phyloP scores from a whole-genome alignment of 2,113 vertebrate species.

The Phylloscopus trochilus region DNA sequence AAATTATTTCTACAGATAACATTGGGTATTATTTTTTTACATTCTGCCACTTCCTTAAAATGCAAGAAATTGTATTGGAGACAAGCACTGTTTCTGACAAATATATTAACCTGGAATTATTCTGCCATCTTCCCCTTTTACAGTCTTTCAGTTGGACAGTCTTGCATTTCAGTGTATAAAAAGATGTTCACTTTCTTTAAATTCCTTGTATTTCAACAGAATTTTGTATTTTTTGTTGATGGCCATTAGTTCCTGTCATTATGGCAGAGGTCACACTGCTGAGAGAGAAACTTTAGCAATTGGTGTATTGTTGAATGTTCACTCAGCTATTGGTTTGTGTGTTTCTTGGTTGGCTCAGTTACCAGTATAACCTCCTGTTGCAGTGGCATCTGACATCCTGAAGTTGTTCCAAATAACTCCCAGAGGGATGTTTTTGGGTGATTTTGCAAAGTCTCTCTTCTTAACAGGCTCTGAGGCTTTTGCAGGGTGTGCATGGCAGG shows the following conservation, averaged over 20 bases:
- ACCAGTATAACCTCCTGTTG: too few species aligned
- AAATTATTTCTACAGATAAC: not conserved
- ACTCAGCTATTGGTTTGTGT: not conserved
- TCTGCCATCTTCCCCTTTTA: not conserved
- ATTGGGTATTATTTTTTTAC: not conserved
- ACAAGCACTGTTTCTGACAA: not conserved
- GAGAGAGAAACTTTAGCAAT: not conserved
- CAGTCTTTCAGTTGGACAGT: not conserved
- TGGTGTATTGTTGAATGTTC: not conserved
- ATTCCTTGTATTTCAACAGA: not conserved
- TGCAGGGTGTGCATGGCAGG: not conserved
- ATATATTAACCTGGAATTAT: not conserved
- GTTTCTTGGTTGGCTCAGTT: not conserved
- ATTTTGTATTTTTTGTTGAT: not conserved
- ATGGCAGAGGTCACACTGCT: not conserved
- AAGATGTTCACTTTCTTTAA: not conserved
- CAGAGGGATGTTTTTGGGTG: too few species aligned
- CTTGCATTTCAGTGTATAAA: not conserved
- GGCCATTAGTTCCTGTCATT: not conserved
- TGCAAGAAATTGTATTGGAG: not conserved
- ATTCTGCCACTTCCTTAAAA: not conserved
- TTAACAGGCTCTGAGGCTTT: not conserved
- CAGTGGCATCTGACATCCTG: not conserved
- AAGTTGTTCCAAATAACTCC: not conserved
- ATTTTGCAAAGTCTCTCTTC: not conserved